Evolutionary conservation across 2,113 vertebrate species (phyloP).

Genomic region (Phylloscopus whistleri): DNA sequence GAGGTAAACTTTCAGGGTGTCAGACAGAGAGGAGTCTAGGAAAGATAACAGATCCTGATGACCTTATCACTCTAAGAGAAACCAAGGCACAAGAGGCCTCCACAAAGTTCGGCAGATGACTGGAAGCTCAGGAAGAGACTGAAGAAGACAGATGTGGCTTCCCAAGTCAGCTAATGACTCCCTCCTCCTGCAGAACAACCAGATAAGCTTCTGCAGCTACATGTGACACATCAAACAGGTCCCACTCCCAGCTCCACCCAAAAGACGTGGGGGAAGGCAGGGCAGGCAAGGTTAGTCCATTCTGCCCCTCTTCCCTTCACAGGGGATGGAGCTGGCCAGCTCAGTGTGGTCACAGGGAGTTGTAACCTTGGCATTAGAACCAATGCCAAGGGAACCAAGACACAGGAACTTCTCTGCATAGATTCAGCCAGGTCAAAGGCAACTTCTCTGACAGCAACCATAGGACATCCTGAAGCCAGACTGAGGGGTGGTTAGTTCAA

Average conservation of each 20-base stretch:
- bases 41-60: neutral
- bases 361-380: neutral
- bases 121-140: rapidly evolving
- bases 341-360: rapidly evolving
- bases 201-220: neutral
- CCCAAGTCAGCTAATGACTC: neutral
- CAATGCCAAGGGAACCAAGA: neutral
- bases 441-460: neutral
- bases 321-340: neutral
- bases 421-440: neutral
- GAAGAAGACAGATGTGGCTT: neutral
- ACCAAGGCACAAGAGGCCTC: neutral
- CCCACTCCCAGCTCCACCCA: neutral
- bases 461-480: neutral
- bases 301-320: neutral
- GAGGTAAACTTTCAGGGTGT: neutral
- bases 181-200: neutral
- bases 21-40: neutral
- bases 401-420: neutral
- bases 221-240: neutral
- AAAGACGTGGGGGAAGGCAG: neutral
- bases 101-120: neutral
- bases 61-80: neutral
- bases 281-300: neutral
- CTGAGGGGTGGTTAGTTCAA: neutral